Base-by-base conservation (phyloP, 2,797 vertebrate genomes). In the Choloepus didactylus region DNA sequence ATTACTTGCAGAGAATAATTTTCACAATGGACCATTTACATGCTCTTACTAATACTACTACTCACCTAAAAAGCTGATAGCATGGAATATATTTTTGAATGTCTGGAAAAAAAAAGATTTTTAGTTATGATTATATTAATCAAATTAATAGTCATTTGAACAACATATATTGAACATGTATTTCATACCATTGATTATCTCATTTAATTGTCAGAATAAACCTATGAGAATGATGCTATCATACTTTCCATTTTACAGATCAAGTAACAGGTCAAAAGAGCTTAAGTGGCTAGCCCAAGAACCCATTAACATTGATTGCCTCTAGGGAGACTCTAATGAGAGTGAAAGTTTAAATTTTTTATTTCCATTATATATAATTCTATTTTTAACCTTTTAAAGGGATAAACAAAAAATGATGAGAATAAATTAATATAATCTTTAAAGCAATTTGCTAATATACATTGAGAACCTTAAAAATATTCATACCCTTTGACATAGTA, bases 51-150 rank as follows among this genome's bases (percentile, higher is more conserved):
- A 84, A 54, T 80, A 51, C 25, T 64, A 44, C 87, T 96, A 98
- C 98, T 98, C 97, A 99, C 99, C 98, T 98, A 98, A 98, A 98
- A 46, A 99, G 98, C 77, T 97, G 98, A 96, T 98, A 98, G 97
- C 99, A 99, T 72, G 99, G 98, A 93, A 99, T 97, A 81, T 99
- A 99, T 96, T 99, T 99, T 97, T 99, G 99, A 97, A 99, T 98
- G 95, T 99, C 99, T 99, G 97, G 56, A 69, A 97, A 97, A 96
- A 96, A 98, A 97, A 97, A 97, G 49, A 94, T 91, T 93, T 90
- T 90, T 84, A 73, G 67, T 84, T 92, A 94, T 64, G 21, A 77
- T 76, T 62, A 89, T 23, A 90, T 83, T 95, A 87, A 76, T 56
- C 18, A 49, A 64, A 59, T 44, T 64, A 46, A 85, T 73, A 80